Evolutionary conservation across 2,888 invertebrate genomes (phyloP).

Genomic region (Parapristionchus giblindavisi): DNA sequence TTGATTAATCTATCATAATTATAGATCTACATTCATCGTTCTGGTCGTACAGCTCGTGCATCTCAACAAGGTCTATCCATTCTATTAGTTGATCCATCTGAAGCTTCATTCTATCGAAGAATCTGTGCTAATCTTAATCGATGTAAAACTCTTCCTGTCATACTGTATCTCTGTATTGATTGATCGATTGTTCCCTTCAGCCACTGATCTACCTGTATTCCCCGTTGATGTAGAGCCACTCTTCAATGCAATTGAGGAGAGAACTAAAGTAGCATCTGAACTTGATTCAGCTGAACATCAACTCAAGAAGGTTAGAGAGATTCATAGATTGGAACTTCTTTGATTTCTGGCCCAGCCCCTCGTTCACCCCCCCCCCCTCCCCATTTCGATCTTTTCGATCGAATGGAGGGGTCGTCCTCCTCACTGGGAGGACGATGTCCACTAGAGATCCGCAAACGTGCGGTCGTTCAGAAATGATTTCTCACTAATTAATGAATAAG

Average conservation of each 20-base stretch:
- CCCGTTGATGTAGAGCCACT: slow-evolving; percentile 77
- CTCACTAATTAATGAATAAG: too few species aligned
- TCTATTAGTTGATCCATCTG: slow-evolving; percentile 87
- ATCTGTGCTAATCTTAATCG: slow-evolving; percentile 85
- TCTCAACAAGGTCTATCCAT: slow-evolving; percentile 88
- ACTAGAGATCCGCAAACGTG: too few species aligned
- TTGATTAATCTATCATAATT: neutral
- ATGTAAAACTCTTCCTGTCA: too few species aligned
- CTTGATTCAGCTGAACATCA: slow-evolving; percentile 82
- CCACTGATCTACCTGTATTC: slow-evolving; percentile 84
- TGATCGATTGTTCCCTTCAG: too few species aligned
- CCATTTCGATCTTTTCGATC: too few species aligned
- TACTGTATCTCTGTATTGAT: too few species aligned
- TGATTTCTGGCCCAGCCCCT: neutral
- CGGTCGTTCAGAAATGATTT: too few species aligned
- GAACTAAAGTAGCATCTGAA: slow-evolving; percentile 82
- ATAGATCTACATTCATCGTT: slow-evolving; percentile 93
- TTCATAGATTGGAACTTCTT: neutral
- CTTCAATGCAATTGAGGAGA: slow-evolving; percentile 72
- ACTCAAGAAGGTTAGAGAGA: slow-evolving; percentile 71
- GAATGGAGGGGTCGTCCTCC: too few species aligned
- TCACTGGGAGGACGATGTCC: too few species aligned
- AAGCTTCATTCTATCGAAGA: slow-evolving; percentile 80
- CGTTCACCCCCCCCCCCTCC: too few species aligned
- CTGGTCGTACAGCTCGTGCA: slow-evolving; percentile 94